Conservation (phyloP, 2,113 vertebrate species). For the Balaeniceps rex region DNA sequence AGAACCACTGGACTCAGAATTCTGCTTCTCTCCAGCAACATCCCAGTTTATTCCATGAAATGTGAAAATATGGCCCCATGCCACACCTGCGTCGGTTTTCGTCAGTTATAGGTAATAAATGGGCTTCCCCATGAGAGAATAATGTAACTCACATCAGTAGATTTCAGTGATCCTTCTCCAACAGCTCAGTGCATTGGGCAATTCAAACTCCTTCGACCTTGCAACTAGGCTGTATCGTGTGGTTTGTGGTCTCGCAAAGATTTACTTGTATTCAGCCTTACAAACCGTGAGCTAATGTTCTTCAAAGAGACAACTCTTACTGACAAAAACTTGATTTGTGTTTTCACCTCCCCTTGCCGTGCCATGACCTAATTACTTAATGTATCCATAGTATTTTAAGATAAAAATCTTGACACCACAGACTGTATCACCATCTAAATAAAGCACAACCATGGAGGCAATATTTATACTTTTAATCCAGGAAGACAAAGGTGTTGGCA, state of each 20-base stretch:
- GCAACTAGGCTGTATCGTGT: neutral
- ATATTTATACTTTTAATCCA: neutral
- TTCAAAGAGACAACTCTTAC: neutral
- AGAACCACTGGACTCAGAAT: neutral
- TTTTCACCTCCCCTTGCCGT: neutral
- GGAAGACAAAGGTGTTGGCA: neutral
- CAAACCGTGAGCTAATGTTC: neutral
- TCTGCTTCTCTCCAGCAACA: neutral
- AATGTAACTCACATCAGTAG: neutral
- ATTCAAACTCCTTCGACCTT: neutral
- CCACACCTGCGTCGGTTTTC: fast-evolving
- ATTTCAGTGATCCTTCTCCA: neutral
- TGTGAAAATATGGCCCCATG: neutral
- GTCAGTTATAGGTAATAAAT: neutral
- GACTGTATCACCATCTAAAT: neutral
- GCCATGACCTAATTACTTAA: neutral
- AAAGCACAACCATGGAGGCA: neutral
- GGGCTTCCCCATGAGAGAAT: neutral
- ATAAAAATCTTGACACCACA: neutral
- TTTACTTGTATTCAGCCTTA: neutral
- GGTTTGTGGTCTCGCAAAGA: neutral
- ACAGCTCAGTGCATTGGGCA: neutral
- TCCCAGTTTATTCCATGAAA: neutral
- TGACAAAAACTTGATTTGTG: neutral
- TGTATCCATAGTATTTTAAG: neutral